Percentiles rank a stretch among this genome's conserved stretches.
Evolutionary conservation across 2,113 vertebrate species (phyloP).

Genomic region (Myocastor coypus): DNA sequence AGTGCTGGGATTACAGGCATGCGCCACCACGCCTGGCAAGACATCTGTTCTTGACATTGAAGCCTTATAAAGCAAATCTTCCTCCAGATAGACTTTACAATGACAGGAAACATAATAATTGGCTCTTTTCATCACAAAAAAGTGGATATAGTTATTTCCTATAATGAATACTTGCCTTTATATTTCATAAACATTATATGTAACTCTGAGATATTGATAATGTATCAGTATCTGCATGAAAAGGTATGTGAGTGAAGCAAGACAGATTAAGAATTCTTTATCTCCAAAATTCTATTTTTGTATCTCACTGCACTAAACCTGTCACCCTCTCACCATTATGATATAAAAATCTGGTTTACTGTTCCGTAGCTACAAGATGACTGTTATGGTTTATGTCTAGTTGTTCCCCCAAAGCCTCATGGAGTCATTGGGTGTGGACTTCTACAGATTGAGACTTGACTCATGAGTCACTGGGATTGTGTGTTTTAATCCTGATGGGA

Average conservation of each 20-base stretch:
- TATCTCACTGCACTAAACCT: neutral
- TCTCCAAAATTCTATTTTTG: neutral
- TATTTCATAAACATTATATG: neutral
- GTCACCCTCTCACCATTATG: neutral
- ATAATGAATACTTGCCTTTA: slow-evolving; percentile 6
- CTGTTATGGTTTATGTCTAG: too few species aligned
- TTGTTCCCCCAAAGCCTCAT: too few species aligned
- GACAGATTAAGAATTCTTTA: neutral
- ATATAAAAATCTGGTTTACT: neutral
- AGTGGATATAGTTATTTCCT: neutral
- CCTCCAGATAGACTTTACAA: neutral
- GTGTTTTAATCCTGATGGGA: too few species aligned
- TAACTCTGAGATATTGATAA: neutral
- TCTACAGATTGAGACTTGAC: too few species aligned
- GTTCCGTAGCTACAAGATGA: neutral
- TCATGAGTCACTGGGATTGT: too few species aligned
- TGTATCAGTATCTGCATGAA: neutral
- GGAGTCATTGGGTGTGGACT: too few species aligned
- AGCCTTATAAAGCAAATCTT: neutral
- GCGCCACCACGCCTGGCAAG: too few species aligned
- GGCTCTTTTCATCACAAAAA: neutral
- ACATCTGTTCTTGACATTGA: too few species aligned
- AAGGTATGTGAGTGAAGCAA: neutral
- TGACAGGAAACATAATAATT: neutral
- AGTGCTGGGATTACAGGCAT: too few species aligned